Evolutionary conservation across 2,888 invertebrate species (phyloP).

Genomic region (Agapostemon virescens): DNA sequence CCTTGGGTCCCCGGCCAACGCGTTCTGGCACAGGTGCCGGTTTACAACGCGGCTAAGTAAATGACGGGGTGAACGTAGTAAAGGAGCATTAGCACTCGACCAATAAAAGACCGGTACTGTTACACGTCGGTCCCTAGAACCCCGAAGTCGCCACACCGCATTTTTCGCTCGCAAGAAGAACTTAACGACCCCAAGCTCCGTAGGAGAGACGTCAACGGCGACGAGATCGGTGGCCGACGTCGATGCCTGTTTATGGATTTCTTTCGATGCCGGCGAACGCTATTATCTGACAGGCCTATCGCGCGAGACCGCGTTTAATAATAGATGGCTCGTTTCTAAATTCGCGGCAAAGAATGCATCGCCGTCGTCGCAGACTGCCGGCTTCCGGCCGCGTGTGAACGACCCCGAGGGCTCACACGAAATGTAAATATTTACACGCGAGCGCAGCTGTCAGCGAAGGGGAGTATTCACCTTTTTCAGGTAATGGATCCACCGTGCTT

Average conservation of each 20-base stretch:
- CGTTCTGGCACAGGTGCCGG: slow-evolving; percentile 42
- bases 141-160: neutral
- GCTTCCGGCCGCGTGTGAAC: slow-evolving; percentile 43
- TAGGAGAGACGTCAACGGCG: neutral
- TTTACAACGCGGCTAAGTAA: slow-evolving; percentile 36
- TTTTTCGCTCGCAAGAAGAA: neutral
- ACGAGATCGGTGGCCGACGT: neutral
- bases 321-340: slow-evolving; percentile 29
- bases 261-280: neutral
- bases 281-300: neutral
- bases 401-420: slow-evolving; percentile 44
- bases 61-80: slow-evolving; percentile 31
- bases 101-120: slow-evolving; percentile 41
- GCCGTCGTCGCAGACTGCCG: neutral
- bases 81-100: slow-evolving; percentile 33
- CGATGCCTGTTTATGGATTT: neutral
- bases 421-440: slow-evolving; percentile 58
- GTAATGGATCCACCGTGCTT: slow-evolving; percentile 39
- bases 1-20: slow-evolving; percentile 8
- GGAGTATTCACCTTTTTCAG: slow-evolving; percentile 40
- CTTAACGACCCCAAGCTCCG: slow-evolving; percentile 3
- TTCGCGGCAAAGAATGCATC: slow-evolving; percentile 29
- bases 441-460: slow-evolving; percentile 54
- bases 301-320: slow-evolving; percentile 1
- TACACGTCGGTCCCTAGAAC: slow-evolving; percentile 4